These are phyloP conservation scores for Ambastaia sidthimunki DNA, from an alignment of 2,797 vertebrate species.

Conservation along the genomic window DNA sequence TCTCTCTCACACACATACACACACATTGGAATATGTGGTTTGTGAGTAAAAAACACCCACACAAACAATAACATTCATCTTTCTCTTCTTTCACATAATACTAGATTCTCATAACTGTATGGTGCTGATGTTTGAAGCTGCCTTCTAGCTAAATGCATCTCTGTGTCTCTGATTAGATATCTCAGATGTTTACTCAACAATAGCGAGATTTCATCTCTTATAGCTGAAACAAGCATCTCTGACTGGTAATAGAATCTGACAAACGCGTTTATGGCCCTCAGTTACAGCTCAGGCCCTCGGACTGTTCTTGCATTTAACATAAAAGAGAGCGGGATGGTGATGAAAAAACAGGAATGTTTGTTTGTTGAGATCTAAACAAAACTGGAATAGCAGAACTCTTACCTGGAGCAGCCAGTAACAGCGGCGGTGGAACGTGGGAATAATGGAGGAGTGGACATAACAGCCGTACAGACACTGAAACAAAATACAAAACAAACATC, in stretches of 20 bases:
- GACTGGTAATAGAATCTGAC: conserved; percentile 28
- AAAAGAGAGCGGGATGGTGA: not conserved
- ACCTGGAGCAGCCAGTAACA: conserved; percentile 99
- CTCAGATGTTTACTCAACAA: conserved; percentile 13
- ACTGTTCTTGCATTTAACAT: conserved; percentile 13
- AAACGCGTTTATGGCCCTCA: conserved; percentile 37
- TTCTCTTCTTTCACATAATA: conserved; percentile 3
- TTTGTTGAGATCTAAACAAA: not conserved
- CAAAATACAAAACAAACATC: conserved; percentile 43
- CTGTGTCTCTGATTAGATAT: conserved; percentile 7
- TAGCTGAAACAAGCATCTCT: conserved; percentile 7
- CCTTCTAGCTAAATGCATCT: conserved; percentile 4
- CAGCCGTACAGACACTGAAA: conserved; percentile 95
- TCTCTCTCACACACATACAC: not conserved
- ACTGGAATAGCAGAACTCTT: conserved; percentile 69
- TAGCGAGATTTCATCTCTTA: conserved; percentile 23
- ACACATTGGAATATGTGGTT: not conserved
- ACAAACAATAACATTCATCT: not conserved
- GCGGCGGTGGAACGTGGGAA: conserved; percentile 98
- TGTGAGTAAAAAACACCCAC: not conserved
- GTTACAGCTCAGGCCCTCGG: not conserved
- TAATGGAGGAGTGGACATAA: conserved; percentile 99
- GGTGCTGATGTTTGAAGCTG: conserved; percentile 28
- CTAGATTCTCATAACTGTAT: conserved; percentile 29
- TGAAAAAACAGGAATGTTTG: not conserved